Base-by-base conservation (phyloP, 2,888 invertebrate species). In the Drosophila eohydei region DNA sequence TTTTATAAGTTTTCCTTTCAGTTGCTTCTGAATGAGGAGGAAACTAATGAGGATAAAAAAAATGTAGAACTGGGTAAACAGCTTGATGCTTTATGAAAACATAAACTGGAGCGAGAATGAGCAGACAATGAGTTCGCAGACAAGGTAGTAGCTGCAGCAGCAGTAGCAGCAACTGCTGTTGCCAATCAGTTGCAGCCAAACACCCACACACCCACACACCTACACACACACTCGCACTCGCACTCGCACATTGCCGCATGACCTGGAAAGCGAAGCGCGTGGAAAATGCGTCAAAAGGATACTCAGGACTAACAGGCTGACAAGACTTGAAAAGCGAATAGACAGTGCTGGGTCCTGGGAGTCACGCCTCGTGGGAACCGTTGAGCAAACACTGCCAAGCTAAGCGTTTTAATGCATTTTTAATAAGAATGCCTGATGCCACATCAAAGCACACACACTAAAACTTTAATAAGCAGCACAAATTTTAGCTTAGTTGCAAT, bases 391-490 rank as follows among this genome's bases (percentile, higher is more conserved):
- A 64, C 68, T 52, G 55, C 50, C 63, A 30, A 71, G 64, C 55
- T 78, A 78, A 79, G 78, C 80, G 80, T 62, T 80, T 69, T 51
- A 71, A 71, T 80, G 57, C 74, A 77, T 74, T 77, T 80, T 80
- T 77, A 80, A 80, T 74, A 71, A 80, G 71, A 50, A n/a, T 36
- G 58, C 71, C 48, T 50, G 51, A 64, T 44, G 69, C 51, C 73
- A 64, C 66, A 46, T 58, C 66, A 76, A 62, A 81, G 66, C 21
- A 28, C 30, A 16, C 34, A 11, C 61, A 40, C 69, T 78, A 40
- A 41, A 44, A 78, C 51, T 60, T 58, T 54, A 59, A 78, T 51
- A 58, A 55, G 63, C 50, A 50, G 48, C 41, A 21, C 41, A 14
- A n/a, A 21, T 38, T 54, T 43, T 14, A 16, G n/a, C 32, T 28